A percentile compares a stretch with the other conserved stretches of the same genome.
These are phyloP conservation scores for Fulmarus glacialis DNA, from an alignment of 2,113 vertebrate genomes.

Conservation along the genomic window DNA sequence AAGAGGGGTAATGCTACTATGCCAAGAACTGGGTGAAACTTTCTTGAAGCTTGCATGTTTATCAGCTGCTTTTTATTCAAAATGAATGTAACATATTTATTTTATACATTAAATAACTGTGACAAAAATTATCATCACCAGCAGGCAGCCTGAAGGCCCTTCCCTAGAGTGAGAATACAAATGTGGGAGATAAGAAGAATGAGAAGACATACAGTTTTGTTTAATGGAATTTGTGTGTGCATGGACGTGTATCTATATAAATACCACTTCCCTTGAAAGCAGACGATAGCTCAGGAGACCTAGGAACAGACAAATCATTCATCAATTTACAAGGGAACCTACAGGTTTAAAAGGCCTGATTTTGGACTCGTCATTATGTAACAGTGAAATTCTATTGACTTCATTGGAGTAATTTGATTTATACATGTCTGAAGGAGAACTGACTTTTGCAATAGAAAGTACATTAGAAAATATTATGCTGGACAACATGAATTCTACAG, in stretches of 20 bases:
- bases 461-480: not conserved
- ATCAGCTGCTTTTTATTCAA: not conserved
- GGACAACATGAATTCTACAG: not conserved
- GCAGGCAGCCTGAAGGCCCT: not conserved
- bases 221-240: not conserved
- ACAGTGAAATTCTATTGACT: not conserved
- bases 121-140: not conserved
- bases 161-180: not conserved
- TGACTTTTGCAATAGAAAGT: not conserved
- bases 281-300: not conserved
- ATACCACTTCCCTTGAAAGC: not conserved
- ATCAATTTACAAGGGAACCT: not conserved
- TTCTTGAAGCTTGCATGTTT: not conserved
- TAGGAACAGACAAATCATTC: not conserved
- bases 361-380: not conserved
- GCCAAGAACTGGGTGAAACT: not conserved
- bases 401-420: slow-evolving; percentile 3
- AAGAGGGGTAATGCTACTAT: not conserved
- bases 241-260: not conserved
- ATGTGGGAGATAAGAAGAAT: not conserved
- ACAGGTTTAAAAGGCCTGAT: not conserved
- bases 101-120: not conserved
- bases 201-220: not conserved
- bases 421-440: not conserved
- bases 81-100: not conserved